These are phyloP conservation scores for Calcarius lapponicus DNA, from an alignment of 2,797 vertebrate species.

Conservation along the genomic window DNA sequence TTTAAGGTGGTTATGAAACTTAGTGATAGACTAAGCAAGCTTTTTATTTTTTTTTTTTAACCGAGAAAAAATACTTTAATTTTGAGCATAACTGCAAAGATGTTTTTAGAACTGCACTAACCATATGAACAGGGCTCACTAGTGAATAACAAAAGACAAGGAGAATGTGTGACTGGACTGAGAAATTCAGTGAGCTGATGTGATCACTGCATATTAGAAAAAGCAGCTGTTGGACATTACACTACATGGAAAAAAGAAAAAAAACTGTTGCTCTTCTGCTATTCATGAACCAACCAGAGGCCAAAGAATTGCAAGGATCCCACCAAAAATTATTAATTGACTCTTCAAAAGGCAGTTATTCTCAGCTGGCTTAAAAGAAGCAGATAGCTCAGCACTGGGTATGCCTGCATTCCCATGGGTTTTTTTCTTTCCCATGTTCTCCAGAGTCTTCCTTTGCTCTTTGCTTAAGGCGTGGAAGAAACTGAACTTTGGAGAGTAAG, in stretches of 20 bases:
- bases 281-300: not conserved
- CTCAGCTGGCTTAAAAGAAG: not conserved
- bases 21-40: not conserved
- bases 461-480: slow-evolving; percentile 17
- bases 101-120: not conserved
- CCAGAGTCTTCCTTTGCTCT: slow-evolving; percentile 29
- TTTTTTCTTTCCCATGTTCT: not conserved
- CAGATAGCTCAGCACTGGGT: accelerated
- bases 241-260: not conserved
- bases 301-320: not conserved
- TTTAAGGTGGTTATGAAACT: not conserved
- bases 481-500: slow-evolving; percentile 27
- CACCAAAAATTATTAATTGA: not conserved
- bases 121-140: not conserved
- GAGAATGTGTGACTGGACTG: not conserved
- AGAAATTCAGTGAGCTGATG: not conserved
- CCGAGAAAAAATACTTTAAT: not conserved
- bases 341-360: not conserved
- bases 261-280: not conserved
- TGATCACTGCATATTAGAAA: not conserved
- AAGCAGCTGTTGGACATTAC: not conserved
- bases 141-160: not conserved
- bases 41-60: not conserved
- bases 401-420: not conserved
- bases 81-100: not conserved